Evolutionary conservation across 2,888 invertebrate species (phyloP), one percentile per base, ranked within the genome.

Genomic region (Dascillus cervinus): DNA sequence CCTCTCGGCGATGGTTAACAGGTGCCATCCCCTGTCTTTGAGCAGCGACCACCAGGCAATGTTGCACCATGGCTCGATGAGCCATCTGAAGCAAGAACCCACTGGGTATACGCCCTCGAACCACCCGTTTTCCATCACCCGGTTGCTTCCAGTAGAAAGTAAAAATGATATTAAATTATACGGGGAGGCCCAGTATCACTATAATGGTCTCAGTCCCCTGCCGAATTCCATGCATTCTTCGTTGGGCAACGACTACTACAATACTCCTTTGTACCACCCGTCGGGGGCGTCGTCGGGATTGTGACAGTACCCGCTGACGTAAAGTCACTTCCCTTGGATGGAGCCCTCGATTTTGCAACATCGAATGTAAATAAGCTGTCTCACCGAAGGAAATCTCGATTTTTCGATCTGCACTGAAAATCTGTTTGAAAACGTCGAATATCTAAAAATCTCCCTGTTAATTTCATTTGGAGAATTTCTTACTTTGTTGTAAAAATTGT

Each of bases 71-170:
- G 65, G 66, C 29, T 39, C 49, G 11, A 38, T 54, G 3, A 59
- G 77, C 46, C 83, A 82, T 53, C 67, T 88, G 50, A 88, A 88
- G 60, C 64, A 64, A 44, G 64, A 64, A 47, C 63, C 63, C 2
- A 43, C 60, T 3, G 61, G 61, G 21, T 86, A 86, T 58, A 84
- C 87, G 36, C 82, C 86, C 9, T 79, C 86, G 46, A 85, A 77
- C 61, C 92, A 91, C 61, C 94, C 94, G 12, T 95, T 95, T 71
- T 90, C 90, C 63, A 95, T 95, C 66, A 91, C 87, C 54, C 82
- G 91, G 64, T 74, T 95, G 60, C 75, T 95, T 56, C 91, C 92
- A 31, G 77, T 82, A 29, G 88, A 88, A 63, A 82, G 84, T 46
- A 89, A 90, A 66, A 74, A 88, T 46, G 91, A 91, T 66, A 79